Conservation (phyloP, 2,888 invertebrate genomes). For the Amphipyra tragopoginis region DNA sequence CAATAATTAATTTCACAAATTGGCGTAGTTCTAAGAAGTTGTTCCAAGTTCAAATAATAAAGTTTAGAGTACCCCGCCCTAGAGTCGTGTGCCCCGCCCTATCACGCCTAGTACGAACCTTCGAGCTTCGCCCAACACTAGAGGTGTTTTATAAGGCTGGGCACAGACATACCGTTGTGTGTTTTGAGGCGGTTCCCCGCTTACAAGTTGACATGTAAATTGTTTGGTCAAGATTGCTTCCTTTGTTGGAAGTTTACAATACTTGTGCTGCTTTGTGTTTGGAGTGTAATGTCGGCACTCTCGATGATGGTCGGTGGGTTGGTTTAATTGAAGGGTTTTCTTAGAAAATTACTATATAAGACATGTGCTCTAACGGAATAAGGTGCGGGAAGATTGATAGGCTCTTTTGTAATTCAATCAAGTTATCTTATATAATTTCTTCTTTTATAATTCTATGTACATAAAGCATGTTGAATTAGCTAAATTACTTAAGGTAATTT, state of each 20-base stretch:
- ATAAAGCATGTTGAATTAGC: no score
- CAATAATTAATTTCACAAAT: constrained; percentile 80
- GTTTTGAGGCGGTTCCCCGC: constrained; percentile 45
- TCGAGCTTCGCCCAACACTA: constrained; percentile 25
- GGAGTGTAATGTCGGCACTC: constrained; percentile 48
- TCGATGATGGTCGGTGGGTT: constrained; percentile 20
- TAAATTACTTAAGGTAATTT: no score
- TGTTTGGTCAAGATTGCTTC: constrained; percentile 75
- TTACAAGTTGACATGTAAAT: constrained; percentile 72
- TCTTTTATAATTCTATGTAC: no score
- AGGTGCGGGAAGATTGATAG: neutral
- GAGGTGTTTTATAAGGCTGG: constrained; percentile 43
- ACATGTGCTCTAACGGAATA: neutral
- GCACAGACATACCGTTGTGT: constrained; percentile 39
- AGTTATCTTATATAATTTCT: no score
- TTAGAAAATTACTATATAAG: constrained; percentile 11
- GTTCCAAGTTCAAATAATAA: constrained; percentile 70
- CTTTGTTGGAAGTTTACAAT: constrained; percentile 61
- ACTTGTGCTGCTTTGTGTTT: constrained; percentile 37
- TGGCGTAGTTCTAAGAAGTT: constrained; percentile 72
- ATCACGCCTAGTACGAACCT: constrained; percentile 74
- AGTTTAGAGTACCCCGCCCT: constrained; percentile 71
- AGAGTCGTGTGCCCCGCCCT: constrained; percentile 76
- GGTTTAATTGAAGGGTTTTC: constrained; percentile 35
- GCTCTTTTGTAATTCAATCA: no score